Evolutionary conservation across 2,797 vertebrate species (phyloP).

Genomic region (Argyrosomus regius): DNA sequence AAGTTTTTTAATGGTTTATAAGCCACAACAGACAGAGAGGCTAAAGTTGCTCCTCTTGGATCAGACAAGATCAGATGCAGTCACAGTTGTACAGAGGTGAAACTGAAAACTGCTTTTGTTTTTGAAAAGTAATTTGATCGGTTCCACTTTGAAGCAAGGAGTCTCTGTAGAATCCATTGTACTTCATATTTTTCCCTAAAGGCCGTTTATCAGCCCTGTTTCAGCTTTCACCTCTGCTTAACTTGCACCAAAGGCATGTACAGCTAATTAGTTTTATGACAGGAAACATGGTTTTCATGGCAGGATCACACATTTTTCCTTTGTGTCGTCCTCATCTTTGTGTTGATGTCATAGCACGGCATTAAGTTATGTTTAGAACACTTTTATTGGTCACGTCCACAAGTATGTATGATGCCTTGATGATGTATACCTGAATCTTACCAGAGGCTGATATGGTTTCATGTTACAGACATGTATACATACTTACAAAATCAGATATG

Average conservation of each 20-base stretch:
- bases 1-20: background rate
- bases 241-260: background rate
- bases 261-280: background rate
- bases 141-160: background rate
- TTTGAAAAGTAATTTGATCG: background rate
- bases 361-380: background rate
- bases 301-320: conserved; percentile 1
- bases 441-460: background rate
- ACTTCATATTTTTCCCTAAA: background rate
- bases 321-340: background rate
- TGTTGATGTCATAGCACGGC: background rate
- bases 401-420: background rate
- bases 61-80: background rate
- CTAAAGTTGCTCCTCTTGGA: background rate
- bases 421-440: background rate
- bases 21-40: background rate
- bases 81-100: background rate
- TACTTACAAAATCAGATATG: too few relatives aligned
- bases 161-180: background rate
- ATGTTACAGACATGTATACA: background rate
- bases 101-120: background rate
- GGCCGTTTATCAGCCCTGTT: background rate
- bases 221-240: background rate
- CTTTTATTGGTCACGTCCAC: background rate
- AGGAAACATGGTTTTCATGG: conserved; percentile 5